phyloP scores from a whole-genome alignment of 2,113 vertebrate genomes.

The Ivindomyrus marchei region DNA sequence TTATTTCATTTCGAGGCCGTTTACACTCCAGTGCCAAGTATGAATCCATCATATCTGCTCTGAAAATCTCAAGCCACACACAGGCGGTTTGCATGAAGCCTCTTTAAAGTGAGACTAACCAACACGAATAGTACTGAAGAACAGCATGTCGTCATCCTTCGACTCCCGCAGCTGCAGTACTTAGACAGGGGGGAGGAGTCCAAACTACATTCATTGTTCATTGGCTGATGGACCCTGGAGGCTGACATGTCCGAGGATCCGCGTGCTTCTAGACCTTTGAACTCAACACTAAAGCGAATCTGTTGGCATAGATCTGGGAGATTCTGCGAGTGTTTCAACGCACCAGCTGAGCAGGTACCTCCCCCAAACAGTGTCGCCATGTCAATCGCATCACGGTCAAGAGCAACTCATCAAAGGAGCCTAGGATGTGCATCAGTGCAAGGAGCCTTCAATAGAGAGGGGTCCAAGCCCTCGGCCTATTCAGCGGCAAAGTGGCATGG shows the following conservation, averaged over 20 bases:
- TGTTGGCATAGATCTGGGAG: neutral
- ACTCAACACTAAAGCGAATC: neutral
- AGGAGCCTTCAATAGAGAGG: neutral
- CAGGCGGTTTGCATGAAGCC: neutral
- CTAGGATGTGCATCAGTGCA: neutral
- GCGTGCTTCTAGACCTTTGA: neutral
- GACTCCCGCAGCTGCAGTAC: neutral
- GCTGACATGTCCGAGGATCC: neutral
- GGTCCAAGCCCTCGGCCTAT: slow-evolving; percentile 36
- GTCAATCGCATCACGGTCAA: neutral
- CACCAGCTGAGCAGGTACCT: neutral
- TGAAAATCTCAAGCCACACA: neutral
- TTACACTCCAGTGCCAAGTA: neutral
- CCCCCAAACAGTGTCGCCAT: neutral
- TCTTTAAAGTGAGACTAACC: neutral
- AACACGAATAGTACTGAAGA: neutral
- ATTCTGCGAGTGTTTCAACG: neutral
- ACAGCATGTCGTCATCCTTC: neutral
- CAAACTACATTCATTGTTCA: neutral
- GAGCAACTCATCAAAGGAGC: neutral
- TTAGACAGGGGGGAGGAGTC: neutral
- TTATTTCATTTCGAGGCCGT: neutral
- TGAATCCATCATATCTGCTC: neutral
- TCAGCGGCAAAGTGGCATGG: slow-evolving; percentile 41
- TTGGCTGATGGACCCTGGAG: neutral